phyloP scores from a whole-genome alignment of 2,797 vertebrate species.

The Myotis myotis region DNA sequence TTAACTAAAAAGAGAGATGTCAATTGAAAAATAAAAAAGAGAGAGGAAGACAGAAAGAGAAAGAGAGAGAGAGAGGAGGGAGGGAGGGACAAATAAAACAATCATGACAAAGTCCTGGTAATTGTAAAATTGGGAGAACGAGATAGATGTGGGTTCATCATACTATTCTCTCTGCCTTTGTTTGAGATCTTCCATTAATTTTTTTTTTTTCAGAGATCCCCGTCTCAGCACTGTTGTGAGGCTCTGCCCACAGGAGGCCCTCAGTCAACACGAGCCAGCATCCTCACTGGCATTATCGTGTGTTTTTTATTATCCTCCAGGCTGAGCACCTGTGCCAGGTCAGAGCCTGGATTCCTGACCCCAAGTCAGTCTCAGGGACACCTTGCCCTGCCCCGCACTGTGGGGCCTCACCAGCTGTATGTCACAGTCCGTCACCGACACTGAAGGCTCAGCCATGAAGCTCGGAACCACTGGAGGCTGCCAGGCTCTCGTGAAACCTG shows the following conservation, averaged over 20 bases:
- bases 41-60: not conserved
- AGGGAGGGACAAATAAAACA: not conserved
- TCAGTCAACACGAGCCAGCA: rapidly evolving
- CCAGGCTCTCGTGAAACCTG: not conserved
- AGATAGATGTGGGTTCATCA: not conserved
- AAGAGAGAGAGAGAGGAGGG: not conserved
- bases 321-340: not conserved
- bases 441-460: not conserved
- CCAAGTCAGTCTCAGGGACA: not conserved
- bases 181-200: not conserved
- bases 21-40: not conserved
- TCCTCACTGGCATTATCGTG: not conserved
- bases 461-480: not conserved
- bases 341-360: not conserved
- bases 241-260: not conserved
- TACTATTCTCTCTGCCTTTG: not conserved
- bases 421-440: not conserved
- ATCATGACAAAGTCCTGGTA: not conserved
- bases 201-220: not conserved
- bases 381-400: not conserved
- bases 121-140: not conserved
- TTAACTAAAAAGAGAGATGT: not conserved
- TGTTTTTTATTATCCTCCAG: not conserved
- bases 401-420: not conserved
- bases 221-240: not conserved